Evolutionary conservation across 2,888 invertebrate genomes (phyloP).

Genomic region (Drosophila mettleri): DNA sequence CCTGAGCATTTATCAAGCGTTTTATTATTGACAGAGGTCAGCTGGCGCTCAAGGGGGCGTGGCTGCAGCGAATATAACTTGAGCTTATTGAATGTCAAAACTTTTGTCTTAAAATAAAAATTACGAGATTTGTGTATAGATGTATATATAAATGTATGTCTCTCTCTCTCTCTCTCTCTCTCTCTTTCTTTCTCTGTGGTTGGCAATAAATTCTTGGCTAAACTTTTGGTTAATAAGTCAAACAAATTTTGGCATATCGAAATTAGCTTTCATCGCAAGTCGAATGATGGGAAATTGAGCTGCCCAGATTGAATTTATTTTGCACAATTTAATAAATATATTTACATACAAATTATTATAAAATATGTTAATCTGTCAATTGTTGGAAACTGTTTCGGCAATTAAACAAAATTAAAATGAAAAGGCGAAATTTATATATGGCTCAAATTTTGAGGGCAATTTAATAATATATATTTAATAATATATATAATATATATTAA

Average conservation of each 20-base stretch:
- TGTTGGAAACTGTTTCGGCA: background rate
- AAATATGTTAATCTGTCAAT: background rate
- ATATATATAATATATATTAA: too few relatives aligned
- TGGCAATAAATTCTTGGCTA: constrained; percentile 59
- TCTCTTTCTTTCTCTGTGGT: too few relatives aligned
- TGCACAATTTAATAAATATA: too few relatives aligned
- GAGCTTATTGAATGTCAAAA: constrained; percentile 47
- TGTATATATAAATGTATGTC: constrained; percentile 43
- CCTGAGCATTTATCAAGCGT: constrained; percentile 78
- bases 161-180: too few relatives aligned
- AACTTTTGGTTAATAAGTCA: constrained; percentile 61
- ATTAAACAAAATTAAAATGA: background rate
- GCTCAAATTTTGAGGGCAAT: too few relatives aligned
- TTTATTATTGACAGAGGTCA: constrained; percentile 78
- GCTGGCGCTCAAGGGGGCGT: constrained; percentile 8
- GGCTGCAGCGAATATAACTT: constrained; percentile 38
- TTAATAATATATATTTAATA: too few relatives aligned
- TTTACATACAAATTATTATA: background rate
- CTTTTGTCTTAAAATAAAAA: constrained; percentile 66
- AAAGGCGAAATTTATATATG: too few relatives aligned
- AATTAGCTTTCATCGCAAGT: constrained; percentile 60
- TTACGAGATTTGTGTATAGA: constrained; percentile 50
- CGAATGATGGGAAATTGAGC: background rate
- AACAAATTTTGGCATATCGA: constrained; percentile 50
- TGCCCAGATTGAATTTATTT: background rate